Evolutionary conservation across 1,140 invertebrate genomes (phyloP), one percentile per base, ranked within the genome.

Genomic region (Lysiphlebus fabarum): DNA sequence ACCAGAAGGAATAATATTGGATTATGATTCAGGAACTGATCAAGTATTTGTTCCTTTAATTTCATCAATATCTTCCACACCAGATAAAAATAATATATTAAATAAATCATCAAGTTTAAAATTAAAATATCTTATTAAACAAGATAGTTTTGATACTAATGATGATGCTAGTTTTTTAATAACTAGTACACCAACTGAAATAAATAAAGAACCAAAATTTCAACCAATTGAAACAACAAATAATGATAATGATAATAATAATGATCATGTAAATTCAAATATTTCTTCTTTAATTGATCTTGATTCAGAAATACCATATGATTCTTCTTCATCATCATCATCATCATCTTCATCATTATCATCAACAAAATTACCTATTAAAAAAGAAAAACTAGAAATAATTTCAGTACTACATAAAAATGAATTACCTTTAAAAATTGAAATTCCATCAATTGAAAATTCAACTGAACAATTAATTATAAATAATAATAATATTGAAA

Each of bases 81-180:
- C 53, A 12, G 53, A 55, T n/a, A n/a, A n/a, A n/a, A n/a, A n/a
- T n/a, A 26, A 7, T 10, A 17, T 14, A 8, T 34, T 43, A n/a
- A 42, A 38, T 50, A 54, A 48, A 12, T 58, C 62, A 10, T 10
- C 59, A 7, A 56, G 34, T 40, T 55, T 44, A 10, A 62, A 45
- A 40, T 17, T 62, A 14, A 65, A 65, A 53, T 38, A 59, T 45
- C 37, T 65, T 0, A 50, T 26, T 0, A 65, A 62, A 51, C 59
- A 65, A 26, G 36, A 37, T 8, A 40, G 17, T 34, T 51, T 64
- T n/a, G 62, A 64, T 37, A 37, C 14, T 7, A 7, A 10, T n/a
- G 63, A 62, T 11, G 58, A 62, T n/a, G 0, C 10, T 45, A 36
- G 37, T 59, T 44, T 36, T 7, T 47, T 47, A 43, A 11, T 58